These are phyloP conservation scores for Cyprinodon tularosa DNA, from an alignment of 2,113 vertebrate genomes.

Conservation along the genomic window DNA sequence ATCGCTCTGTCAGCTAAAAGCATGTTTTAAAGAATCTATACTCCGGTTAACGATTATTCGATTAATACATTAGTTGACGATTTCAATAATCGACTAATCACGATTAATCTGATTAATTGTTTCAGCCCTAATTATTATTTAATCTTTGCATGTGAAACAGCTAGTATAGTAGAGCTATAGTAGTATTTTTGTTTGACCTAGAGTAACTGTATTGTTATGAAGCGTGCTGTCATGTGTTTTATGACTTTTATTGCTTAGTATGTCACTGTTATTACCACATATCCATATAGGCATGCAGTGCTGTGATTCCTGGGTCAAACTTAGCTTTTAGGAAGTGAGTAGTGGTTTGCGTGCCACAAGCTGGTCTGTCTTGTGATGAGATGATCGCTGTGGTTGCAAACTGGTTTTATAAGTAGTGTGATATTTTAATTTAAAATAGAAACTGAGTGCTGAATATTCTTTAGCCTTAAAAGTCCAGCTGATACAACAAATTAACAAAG, in stretches of 20 bases:
- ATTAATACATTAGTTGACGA: too few relatives aligned
- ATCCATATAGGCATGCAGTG: neutral
- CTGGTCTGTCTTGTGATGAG: constrained; percentile 51
- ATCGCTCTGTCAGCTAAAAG: too few relatives aligned
- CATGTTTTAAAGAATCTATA: too few relatives aligned
- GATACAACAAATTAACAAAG: neutral
- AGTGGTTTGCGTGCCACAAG: constrained; percentile 5
- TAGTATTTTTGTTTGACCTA: neutral
- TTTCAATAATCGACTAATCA: too few relatives aligned
- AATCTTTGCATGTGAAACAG: too few relatives aligned
- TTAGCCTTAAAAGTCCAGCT: neutral
- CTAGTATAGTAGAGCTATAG: neutral
- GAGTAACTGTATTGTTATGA: neutral
- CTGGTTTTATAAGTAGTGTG: neutral
- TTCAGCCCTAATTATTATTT: too few relatives aligned
- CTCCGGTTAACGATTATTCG: too few relatives aligned
- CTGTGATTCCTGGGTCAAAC: neutral
- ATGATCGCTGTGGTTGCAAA: constrained; percentile 6
- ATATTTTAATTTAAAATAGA: neutral
- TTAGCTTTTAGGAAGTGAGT: constrained; percentile 47
- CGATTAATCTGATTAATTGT: too few relatives aligned
- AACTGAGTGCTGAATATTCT: neutral
- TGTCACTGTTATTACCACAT: neutral
- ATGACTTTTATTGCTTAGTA: neutral
- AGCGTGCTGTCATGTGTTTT: constrained; percentile 16